Base-by-base conservation (phyloP, 2,888 invertebrate genomes). In the Harpalus rufipes region DNA sequence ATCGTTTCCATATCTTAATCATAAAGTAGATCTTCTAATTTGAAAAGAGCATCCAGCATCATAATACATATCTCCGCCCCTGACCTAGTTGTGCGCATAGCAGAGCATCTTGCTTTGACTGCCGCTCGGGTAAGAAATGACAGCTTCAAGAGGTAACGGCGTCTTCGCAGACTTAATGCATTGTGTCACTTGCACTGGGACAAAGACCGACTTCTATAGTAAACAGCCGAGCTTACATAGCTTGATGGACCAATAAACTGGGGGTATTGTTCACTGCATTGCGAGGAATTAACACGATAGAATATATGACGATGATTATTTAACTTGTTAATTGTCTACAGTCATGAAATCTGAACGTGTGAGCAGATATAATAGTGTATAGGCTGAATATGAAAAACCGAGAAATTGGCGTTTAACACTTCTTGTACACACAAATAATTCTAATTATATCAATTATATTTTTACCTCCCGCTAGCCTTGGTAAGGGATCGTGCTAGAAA, bases 181-280 rank as follows among this genome's bases (percentile, higher is more conserved):
- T 68, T 68, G 68, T 68, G 68, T 68, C 68, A 39, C 68, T 68
- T 68, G 68, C 68, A 68, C 68, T 68, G 14, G 68, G 39, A 68
- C 39, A 68, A n/a, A 68, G 32, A 14, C n/a, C 32, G 72, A 74
- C 74, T 44, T 74, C 51, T 18, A 74, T 74, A 74, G 44, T 51
- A 74, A 74, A 74, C 51, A 74, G 18, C 51, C 16, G 18, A 41
- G 14, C 21, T 44, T 44, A 74, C 51, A 74, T 25, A 74, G 16
- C 74, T 74, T 51, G 51, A 74, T 74, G 74, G 10, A 7, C 16
- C 7, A 51, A 25, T 74, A 18, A 74, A 1, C 14, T 41, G 51
- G 18, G 14, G 39, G 74, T 56, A 74, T 16, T 51, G 74, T 65
- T 65, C n/a, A 8, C 32, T 16, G 25, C 18, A 21, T 65, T 14